Percentiles rank a stretch among this genome's conserved stretches.
phyloP scores from a whole-genome alignment of 1,140 invertebrate genomes.

The Macrostomum lignano region DNA sequence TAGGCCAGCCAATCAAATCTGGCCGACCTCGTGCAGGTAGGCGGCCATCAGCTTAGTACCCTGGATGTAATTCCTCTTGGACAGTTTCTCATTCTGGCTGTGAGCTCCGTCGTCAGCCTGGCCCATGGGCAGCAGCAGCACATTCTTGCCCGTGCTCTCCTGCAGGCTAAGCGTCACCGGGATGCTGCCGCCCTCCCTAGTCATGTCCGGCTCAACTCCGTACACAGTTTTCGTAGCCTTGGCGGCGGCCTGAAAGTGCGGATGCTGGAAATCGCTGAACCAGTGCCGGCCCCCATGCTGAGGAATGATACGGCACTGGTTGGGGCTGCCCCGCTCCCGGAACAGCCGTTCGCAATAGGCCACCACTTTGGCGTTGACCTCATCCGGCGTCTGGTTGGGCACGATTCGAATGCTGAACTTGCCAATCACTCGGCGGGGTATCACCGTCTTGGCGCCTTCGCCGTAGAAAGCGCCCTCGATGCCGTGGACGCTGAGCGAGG shows the following conservation, averaged over 20 bases:
- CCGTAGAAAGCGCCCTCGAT: slow-evolving; percentile 67
- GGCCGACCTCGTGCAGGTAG: neutral
- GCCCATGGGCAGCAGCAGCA: slow-evolving; percentile 57
- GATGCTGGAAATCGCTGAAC: slow-evolving; percentile 63
- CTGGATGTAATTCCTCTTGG: slow-evolving; percentile 64
- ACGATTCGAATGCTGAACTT: slow-evolving; percentile 86
- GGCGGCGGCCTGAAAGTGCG: slow-evolving; percentile 57
- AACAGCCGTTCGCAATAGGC: slow-evolving; percentile 40
- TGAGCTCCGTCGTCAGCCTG: slow-evolving; percentile 72
- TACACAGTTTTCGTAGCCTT: neutral
- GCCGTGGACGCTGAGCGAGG: slow-evolving; percentile 62
- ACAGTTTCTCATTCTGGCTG: slow-evolving; percentile 87
- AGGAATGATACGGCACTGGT: slow-evolving; percentile 34
- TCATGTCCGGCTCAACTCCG: slow-evolving; percentile 53
- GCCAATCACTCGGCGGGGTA: slow-evolving; percentile 42
- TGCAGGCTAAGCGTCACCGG: slow-evolving; percentile 60
- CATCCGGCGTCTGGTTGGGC: slow-evolving; percentile 52
- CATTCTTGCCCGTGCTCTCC: slow-evolving; percentile 51
- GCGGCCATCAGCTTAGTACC: slow-evolving; percentile 26
- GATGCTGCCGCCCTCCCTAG: slow-evolving; percentile 75
- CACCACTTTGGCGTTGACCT: slow-evolving; percentile 42
- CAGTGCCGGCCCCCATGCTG: slow-evolving; percentile 52
- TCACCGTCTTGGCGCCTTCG: slow-evolving; percentile 69
- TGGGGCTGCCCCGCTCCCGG: slow-evolving; percentile 44
- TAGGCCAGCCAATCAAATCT: neutral